Evolutionary conservation across 2,797 vertebrate genomes (phyloP).

Genomic region (Lacerta agilis): DNA sequence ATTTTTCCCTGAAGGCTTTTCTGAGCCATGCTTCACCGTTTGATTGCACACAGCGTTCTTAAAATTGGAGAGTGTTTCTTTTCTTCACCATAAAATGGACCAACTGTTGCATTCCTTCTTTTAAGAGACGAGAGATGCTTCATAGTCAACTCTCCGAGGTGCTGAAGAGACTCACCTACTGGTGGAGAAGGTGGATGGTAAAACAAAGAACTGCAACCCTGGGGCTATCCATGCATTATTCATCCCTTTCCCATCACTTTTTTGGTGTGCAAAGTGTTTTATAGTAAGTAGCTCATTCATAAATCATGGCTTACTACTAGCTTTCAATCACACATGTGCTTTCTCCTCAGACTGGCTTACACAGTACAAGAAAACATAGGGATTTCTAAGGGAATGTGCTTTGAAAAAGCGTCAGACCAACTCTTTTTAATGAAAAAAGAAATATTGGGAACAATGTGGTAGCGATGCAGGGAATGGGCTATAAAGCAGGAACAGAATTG

Average conservation of each 20-base stretch:
- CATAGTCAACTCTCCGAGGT: not conserved
- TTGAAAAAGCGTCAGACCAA: not conserved
- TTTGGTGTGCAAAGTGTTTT: conserved; percentile 9
- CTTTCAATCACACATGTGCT: conserved; percentile 6
- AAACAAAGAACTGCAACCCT: not conserved
- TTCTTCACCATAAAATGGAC: not conserved
- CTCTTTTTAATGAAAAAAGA: not conserved
- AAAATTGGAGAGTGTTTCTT: not conserved
- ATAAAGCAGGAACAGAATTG: not conserved
- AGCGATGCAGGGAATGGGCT: not conserved
- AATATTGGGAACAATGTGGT: not conserved
- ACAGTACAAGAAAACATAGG: not conserved
- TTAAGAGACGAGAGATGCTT: not conserved
- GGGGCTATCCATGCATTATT: conserved; percentile 7
- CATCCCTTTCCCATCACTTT: conserved; percentile 14
- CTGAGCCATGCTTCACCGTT: not conserved
- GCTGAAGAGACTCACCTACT: conserved; percentile 60
- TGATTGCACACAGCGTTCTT: not conserved
- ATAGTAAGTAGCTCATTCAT: conserved; percentile 22
- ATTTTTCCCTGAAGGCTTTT: not conserved
- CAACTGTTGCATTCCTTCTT: not conserved
- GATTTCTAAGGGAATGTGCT: not conserved
- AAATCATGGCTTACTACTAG: not conserved
- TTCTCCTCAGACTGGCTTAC: not conserved
- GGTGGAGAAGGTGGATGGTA: not conserved